phyloP scores from a whole-genome alignment of 2,113 vertebrate species.

The Vicugna pacos region DNA sequence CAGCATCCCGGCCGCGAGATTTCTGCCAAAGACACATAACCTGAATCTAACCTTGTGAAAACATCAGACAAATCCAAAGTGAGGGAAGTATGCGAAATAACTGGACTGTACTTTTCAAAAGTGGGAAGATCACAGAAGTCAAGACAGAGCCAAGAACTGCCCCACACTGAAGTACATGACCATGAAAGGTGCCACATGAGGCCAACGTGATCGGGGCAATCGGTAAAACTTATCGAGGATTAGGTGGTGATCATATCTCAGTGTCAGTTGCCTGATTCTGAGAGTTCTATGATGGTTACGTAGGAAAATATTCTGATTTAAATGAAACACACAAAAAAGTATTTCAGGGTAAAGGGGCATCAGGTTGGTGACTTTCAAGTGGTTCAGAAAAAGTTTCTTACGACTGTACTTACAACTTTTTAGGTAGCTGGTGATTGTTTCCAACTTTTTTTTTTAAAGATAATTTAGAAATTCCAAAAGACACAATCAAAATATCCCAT shows the following conservation, averaged over 20 bases:
- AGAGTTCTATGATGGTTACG: rapidly evolving
- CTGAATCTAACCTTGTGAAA: not conserved
- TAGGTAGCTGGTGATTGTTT: not conserved
- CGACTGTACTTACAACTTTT: not conserved
- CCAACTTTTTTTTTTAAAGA: not conserved
- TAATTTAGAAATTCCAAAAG: not conserved
- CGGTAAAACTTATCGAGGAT: not conserved
- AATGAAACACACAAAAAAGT: not conserved
- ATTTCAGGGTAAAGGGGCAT: rapidly evolving
- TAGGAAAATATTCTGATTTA: not conserved
- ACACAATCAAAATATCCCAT: not conserved
- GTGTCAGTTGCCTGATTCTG: not conserved
- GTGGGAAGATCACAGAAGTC: not conserved
- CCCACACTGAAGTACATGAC: rapidly evolving
- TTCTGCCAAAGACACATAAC: too few relatives aligned
- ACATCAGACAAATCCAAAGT: too few relatives aligned
- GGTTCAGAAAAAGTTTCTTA: not conserved
- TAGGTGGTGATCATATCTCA: too few relatives aligned
- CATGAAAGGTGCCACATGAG: rapidly evolving
- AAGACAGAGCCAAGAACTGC: not conserved
- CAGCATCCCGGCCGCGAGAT: not conserved
- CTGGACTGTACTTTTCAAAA: not conserved
- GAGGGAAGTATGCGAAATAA: not conserved
- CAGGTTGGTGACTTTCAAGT: not conserved
- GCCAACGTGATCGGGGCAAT: not conserved